Base-by-base conservation (phyloP, 2,113 vertebrate species). In the Stigmatopora nigra region DNA sequence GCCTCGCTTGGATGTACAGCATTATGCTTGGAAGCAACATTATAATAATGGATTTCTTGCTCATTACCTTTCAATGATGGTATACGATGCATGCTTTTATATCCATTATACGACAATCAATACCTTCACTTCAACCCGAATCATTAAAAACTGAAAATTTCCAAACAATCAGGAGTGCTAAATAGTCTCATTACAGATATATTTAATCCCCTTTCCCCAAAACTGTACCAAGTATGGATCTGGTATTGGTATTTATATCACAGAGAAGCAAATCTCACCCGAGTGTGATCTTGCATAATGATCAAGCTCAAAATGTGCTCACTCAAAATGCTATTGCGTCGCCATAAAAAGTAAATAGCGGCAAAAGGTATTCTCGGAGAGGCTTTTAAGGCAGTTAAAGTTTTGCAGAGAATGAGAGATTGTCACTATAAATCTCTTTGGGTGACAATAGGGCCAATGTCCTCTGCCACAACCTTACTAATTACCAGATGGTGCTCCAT, bases 401-500 rank as follows among this genome's bases (percentile, higher is more conserved):
- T 11, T 22, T n/a, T 45, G 59, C 59, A 61, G 12, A 7, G 7
- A 61, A 31, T 31, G 59, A n/a, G 13, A 45, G 47, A 45, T 17
- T 70, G 71, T 59, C 68, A 61, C 64, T 60, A 46, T 67, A 67
- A 71, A 73, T 73, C 44, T 64, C 63, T 67, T 71, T 53, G 63
- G 71, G 65, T 76, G 78, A 74, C 65, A 69, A 65, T 41, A 17
- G 16, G 31, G 66, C 38, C 62, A 69, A 73, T 56, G 61, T 65
- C 62, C 70, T 76, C 70, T 76, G 72, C 64, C 70, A 69, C 47
- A 74, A 51, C 61, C 45, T 52, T 62, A 35, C 49, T 80, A 82
- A 82, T 82, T 78, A 69, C 70, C 72, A 52, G 68, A 80, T 52
- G 69, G 68, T 58, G 63, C 65, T 71, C 65, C 59, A 46, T 80